A percentile compares a stretch with the other conserved stretches of the same genome.
phyloP scores from a whole-genome alignment of 2,113 vertebrate species.

The Condylura cristata region DNA sequence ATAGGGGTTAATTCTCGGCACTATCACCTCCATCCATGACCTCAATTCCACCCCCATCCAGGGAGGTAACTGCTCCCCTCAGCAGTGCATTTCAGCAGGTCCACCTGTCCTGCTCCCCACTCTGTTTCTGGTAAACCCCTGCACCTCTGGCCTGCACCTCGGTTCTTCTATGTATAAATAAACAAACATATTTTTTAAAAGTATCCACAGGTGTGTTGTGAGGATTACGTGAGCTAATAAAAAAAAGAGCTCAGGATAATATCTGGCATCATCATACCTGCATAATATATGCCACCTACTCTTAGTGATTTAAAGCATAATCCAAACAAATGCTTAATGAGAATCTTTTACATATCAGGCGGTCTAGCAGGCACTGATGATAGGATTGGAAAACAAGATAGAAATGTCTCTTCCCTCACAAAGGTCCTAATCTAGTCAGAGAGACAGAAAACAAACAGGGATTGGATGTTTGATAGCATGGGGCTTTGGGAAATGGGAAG shows the following conservation, averaged over 20 bases:
- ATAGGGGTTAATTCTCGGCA: too few species aligned
- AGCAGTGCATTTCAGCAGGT: too few species aligned
- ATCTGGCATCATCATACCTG: background rate
- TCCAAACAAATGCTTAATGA: background rate
- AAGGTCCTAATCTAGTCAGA: background rate
- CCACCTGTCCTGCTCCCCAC: too few species aligned
- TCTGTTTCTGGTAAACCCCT: too few species aligned
- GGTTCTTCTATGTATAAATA: too few species aligned
- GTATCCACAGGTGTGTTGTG: background rate
- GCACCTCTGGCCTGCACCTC: too few species aligned
- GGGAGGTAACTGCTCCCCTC: too few species aligned
- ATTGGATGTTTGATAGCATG: background rate
- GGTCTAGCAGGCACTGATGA: background rate
- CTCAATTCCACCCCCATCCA: too few species aligned
- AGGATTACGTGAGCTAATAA: background rate
- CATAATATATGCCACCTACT: background rate
- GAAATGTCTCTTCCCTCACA: background rate
- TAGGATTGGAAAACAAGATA: background rate
- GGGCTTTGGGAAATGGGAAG: background rate
- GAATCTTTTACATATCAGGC: background rate
- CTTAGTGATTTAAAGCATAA: background rate
- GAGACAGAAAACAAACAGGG: background rate
- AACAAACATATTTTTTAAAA: too few species aligned
- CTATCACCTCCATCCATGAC: too few species aligned
- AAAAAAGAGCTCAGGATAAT: background rate